Conservation (phyloP, 2,888 invertebrate species). For the Artemia sp. region DNA sequence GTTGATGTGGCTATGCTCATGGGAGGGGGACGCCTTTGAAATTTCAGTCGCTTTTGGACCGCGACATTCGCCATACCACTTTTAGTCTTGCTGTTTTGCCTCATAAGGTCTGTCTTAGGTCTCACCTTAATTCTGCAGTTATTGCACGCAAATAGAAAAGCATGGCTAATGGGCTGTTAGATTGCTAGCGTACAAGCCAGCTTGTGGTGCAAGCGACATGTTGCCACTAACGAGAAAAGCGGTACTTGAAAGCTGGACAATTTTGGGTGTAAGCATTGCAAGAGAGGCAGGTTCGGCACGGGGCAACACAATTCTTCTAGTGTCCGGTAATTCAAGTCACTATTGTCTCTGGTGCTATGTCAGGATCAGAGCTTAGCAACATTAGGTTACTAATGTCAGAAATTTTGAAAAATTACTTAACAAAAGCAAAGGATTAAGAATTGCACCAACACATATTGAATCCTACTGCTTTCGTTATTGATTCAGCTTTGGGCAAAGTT, state of each 20-base stretch:
- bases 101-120: neutral
- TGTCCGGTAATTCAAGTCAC: neutral
- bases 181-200: neutral
- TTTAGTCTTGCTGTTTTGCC: neutral
- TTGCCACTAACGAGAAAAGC: conserved; percentile 6
- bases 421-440: neutral
- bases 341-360: neutral
- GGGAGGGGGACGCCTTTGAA: neutral
- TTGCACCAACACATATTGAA: neutral
- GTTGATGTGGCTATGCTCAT: neutral
- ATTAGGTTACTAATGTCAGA: neutral
- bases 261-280: neutral
- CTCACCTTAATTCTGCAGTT: no score
- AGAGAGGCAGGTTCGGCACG: neutral
- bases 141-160: conserved; percentile 8
- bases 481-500: neutral
- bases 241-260: conserved; percentile 6
- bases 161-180: neutral
- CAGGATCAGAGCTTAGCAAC: neutral
- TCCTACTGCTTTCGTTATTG: conserved; percentile 2
- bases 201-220: conserved; percentile 2
- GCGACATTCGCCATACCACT: neutral
- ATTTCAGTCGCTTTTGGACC: neutral
- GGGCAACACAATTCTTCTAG: neutral
- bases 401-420: neutral